A percentile compares a stretch with the other conserved stretches of the same genome.
phyloP scores from a whole-genome alignment of 2,888 invertebrate species.

The Lasioglossum lativentre region DNA sequence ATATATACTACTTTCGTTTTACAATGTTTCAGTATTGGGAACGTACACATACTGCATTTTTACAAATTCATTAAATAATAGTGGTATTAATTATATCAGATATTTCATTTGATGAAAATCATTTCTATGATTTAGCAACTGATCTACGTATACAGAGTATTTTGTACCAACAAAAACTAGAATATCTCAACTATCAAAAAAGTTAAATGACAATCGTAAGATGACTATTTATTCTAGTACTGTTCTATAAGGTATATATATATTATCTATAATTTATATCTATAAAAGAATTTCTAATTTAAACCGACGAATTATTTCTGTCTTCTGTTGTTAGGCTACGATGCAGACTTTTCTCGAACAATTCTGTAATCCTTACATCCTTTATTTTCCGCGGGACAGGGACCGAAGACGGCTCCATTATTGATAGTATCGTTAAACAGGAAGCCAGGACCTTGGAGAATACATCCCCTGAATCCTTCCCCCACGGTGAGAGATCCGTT shows the following conservation, averaged over 20 bases:
- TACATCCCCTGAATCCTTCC: conserved; percentile 92
- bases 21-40: no score
- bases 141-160: neutral
- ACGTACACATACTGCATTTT: no score
- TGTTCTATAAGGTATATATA: no score
- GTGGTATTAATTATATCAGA: neutral
- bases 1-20: neutral
- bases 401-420: conserved; percentile 90
- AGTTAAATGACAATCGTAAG: neutral
- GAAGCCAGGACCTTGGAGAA: conserved; percentile 94
- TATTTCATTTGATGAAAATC: neutral
- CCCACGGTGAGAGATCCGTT: conserved; percentile 92
- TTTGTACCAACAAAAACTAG: no score
- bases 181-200: no score
- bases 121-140: neutral
- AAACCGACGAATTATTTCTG: neutral
- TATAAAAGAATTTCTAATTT: neutral
- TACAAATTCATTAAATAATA: neutral
- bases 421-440: conserved; percentile 89
- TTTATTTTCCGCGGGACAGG: conserved; percentile 91
- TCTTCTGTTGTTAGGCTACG: neutral
- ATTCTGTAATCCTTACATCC: conserved; percentile 86
- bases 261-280: neutral
- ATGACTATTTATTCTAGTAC: neutral
- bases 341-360: neutral